These are phyloP conservation scores for Xiphydria camelus DNA, from an alignment of 2,888 invertebrate genomes.

Conservation along the genomic window DNA sequence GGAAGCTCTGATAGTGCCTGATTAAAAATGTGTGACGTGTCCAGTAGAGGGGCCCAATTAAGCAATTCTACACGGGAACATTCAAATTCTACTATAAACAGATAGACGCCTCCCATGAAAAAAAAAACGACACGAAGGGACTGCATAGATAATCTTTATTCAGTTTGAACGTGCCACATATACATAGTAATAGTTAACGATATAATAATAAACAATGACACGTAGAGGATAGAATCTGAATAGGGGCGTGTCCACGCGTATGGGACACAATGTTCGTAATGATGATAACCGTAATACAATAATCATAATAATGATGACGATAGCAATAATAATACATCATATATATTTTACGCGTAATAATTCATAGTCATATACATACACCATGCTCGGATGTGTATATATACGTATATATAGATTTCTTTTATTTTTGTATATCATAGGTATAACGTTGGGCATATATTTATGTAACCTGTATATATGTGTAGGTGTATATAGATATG, in stretches of 20 bases:
- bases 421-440: constrained; percentile 1
- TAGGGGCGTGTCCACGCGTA: constrained; percentile 2
- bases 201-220: constrained; percentile 47
- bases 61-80: too few relatives aligned
- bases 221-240: constrained; percentile 42
- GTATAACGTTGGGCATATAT: constrained; percentile 12
- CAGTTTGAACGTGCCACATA: constrained; percentile 43
- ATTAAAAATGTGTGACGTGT: too few relatives aligned
- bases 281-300: too few relatives aligned
- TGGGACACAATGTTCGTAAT: constrained; percentile 19
- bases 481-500: constrained; percentile 8
- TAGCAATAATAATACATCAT: constrained; percentile 6
- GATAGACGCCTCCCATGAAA: too few relatives aligned
- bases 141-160: constrained; percentile 34
- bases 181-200: constrained; percentile 44
- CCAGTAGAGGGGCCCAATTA: too few relatives aligned
- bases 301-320: background rate
- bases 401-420: constrained; percentile 4
- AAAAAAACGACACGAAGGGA: background rate
- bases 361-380: constrained; percentile 34
- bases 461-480: constrained; percentile 7
- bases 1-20: too few relatives aligned
- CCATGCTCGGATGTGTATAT: constrained; percentile 17
- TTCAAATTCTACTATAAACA: too few relatives aligned
- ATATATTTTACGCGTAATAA: constrained; percentile 29